Evolutionary conservation across 35 echinoderm and acorn worm species (phyloP), one percentile per base, ranked within the genome.

Genomic region (Acanthaster planci): DNA sequence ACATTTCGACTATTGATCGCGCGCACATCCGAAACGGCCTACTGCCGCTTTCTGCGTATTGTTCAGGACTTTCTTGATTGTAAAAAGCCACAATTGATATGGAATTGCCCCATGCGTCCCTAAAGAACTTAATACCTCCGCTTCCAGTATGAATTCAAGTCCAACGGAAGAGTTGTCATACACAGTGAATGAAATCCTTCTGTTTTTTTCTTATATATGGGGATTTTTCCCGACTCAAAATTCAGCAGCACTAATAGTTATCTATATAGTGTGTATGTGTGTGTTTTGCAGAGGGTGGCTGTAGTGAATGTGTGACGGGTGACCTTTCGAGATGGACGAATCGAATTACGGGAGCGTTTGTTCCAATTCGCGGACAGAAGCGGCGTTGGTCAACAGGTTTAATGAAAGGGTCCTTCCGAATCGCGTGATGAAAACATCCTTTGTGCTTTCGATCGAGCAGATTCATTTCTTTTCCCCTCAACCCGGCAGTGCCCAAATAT

Each of bases 341-440:
- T 72, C 64, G 64, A 72, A 35, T 72, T 72, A 72, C 64, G 64
- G 26, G 64, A 29, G 64, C 30, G 26, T 72, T 72, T 72, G 64
- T 72, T 21, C 64, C 23, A 72, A 72, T 36, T 34, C 30, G n/a
- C 19, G 21, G 30, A 47, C 4, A 47, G 42, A 47, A 12, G 42
- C 42, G 42, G 4, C 12, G 42, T 6, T 12, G 42, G 42, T 47
- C 42, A 4, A n/a, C 42, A 6, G 12, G 4, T 47, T 12, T 4
- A 47, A 47, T 47, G 42, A 47, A 47, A 47, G 42, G 12, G 42
- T 47, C 42, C 42, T 47, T 47, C 42, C 12, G 4, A 47, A 47
- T 47, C 42, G 4, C 42, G 42, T 12, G n/a, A n/a, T n/a, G 12
- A 4, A 47, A 47, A 47, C 42, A 47, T 47, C 42, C 12, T 47